phyloP scores from a whole-genome alignment of 2,888 invertebrate species.

The Lithosia quadra region DNA sequence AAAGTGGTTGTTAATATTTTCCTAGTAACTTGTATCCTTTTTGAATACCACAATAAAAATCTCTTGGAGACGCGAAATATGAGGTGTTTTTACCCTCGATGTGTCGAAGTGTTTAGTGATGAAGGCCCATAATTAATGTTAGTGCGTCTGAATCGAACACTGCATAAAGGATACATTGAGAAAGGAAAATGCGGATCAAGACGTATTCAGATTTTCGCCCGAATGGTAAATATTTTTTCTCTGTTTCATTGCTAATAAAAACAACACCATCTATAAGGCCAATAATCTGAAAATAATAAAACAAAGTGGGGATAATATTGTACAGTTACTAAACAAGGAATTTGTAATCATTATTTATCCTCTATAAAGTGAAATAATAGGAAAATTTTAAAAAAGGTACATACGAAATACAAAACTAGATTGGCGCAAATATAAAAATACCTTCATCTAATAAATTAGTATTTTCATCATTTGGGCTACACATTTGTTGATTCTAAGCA shows the following conservation, averaged over 20 bases:
- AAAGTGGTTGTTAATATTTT: conserved; percentile 87
- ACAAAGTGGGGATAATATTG: neutral
- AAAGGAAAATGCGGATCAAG: conserved; percentile 87
- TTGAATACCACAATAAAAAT: conserved; percentile 69
- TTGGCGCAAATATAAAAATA: neutral
- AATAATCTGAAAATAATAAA: neutral
- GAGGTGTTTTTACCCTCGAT: conserved; percentile 72
- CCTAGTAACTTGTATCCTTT: conserved; percentile 85
- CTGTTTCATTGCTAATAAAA: neutral
- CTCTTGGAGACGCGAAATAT: conserved; percentile 79
- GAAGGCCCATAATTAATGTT: conserved; percentile 73
- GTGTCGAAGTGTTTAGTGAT: conserved; percentile 81
- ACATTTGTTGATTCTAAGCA: too few species aligned
- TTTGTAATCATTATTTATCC: neutral
- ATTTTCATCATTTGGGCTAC: conserved; percentile 9
- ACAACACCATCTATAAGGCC: neutral
- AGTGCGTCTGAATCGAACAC: conserved; percentile 78
- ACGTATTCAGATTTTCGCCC: conserved; percentile 81
- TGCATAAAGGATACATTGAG: conserved; percentile 85
- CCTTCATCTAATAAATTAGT: neutral
- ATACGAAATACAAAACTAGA: too few species aligned
- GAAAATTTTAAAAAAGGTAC: too few species aligned
- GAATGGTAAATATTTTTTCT: conserved; percentile 80
- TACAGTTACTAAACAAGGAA: neutral
- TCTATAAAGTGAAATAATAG: neutral